phyloP scores from a whole-genome alignment of 2,888 invertebrate species.

The Tipula helvola region DNA sequence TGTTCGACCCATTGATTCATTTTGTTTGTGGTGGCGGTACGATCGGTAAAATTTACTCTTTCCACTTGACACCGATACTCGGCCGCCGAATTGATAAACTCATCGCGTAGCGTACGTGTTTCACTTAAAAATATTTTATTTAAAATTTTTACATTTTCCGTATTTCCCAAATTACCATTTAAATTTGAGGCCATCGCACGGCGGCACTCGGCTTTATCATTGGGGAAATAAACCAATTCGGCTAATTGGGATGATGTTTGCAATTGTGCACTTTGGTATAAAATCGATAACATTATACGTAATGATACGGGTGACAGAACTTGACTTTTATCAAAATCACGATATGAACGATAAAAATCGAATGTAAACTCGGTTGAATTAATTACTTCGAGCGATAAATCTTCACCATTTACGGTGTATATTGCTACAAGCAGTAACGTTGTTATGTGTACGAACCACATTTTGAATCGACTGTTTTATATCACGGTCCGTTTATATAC shows the following conservation, averaged over 20 bases:
- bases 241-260: neutral
- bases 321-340: neutral
- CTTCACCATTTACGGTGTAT: neutral
- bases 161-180: neutral
- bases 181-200: neutral
- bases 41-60: neutral
- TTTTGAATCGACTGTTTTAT: neutral
- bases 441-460: neutral
- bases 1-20: neutral
- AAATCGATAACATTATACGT: neutral
- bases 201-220: neutral
- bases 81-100: neutral
- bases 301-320: neutral
- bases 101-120: neutral
- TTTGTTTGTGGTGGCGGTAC: neutral
- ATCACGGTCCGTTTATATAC: neutral
- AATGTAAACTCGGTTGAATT: constrained; percentile 5
- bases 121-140: neutral
- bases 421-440: neutral
- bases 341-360: neutral
- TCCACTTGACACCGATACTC: neutral
- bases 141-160: neutral
- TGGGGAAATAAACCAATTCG: neutral
- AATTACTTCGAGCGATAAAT: neutral
- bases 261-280: neutral